A percentile compares a stretch with the other conserved stretches of the same genome.
These are phyloP conservation scores for Crotalus horridus DNA, from an alignment of 2,113 vertebrate species.

Conservation along the genomic window DNA sequence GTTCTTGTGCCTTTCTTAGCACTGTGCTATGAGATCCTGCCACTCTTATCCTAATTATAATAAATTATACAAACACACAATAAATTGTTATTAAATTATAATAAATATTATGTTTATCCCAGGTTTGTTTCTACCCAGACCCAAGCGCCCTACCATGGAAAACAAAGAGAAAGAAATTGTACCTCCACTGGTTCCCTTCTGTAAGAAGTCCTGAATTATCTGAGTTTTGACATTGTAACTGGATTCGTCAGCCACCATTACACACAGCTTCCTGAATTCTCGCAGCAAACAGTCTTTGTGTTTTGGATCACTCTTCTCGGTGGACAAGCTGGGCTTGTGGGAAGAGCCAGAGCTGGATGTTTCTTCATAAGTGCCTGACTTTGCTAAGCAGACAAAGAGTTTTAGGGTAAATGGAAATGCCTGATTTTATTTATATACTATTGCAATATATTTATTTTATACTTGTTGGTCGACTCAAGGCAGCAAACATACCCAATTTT, in stretches of 20 bases:
- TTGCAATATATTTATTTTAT: not conserved
- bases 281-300: conserved; percentile 93
- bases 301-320: conserved; percentile 77
- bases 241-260: conserved; percentile 86
- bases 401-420: not conserved
- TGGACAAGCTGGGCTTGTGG: conserved; percentile 71
- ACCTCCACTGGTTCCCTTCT: conserved; percentile 89
- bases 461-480: not conserved
- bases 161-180: not conserved
- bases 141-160: not conserved
- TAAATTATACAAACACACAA: not conserved
- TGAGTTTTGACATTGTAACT: conserved; percentile 95
- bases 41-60: not conserved
- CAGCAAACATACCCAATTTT: not conserved
- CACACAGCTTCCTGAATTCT: conserved; percentile 93
- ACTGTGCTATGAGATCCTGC: not conserved
- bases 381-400: conserved; percentile 58
- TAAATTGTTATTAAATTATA: not conserved
- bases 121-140: not conserved
- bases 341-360: conserved; percentile 48
- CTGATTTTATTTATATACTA: not conserved
- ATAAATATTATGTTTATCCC: not conserved
- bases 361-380: conserved; percentile 68
- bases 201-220: conserved; percentile 92
- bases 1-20: not conserved